Conservation (phyloP, 2,113 vertebrate genomes). For the Syngnathoides biaculeatus region DNA sequence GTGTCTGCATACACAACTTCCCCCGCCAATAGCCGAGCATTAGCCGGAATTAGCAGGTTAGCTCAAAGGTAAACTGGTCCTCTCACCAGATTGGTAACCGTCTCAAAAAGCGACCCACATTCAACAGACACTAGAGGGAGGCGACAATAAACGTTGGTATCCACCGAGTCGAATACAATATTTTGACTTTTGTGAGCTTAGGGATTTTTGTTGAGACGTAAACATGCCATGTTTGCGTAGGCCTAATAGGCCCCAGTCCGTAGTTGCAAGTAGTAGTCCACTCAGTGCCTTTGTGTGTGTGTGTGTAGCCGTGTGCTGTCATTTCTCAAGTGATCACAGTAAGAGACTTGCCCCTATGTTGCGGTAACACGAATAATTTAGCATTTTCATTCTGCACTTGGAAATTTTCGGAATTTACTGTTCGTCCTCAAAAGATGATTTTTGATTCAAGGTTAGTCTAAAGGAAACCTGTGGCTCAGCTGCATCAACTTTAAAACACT, state of each 20-base stretch:
- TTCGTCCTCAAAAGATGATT: background rate
- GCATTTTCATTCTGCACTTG: background rate
- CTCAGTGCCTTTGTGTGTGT: no score
- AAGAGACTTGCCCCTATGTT: background rate
- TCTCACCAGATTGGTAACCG: background rate
- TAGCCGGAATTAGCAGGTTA: conserved; percentile 41
- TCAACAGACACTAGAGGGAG: background rate
- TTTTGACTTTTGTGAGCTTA: background rate
- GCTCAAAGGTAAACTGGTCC: conserved; percentile 33
- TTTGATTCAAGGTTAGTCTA: background rate
- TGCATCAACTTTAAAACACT: no score
- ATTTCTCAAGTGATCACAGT: background rate
- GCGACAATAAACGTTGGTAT: background rate
- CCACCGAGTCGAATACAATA: background rate
- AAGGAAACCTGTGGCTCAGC: background rate
- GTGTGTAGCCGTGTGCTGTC: no score
- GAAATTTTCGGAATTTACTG: background rate
- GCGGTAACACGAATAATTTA: background rate
- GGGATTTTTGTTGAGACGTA: conserved; percentile 41
- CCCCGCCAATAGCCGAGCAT: conserved; percentile 49
- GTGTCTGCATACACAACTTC: conserved; percentile 18
- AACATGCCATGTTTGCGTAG: conserved; percentile 43
- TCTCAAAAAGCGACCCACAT: background rate
- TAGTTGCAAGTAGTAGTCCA: background rate
- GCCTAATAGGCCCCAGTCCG: conserved; percentile 66